Evolutionary conservation across 2,797 vertebrate species (phyloP).

Genomic region (Allenopithecus nigroviridis): DNA sequence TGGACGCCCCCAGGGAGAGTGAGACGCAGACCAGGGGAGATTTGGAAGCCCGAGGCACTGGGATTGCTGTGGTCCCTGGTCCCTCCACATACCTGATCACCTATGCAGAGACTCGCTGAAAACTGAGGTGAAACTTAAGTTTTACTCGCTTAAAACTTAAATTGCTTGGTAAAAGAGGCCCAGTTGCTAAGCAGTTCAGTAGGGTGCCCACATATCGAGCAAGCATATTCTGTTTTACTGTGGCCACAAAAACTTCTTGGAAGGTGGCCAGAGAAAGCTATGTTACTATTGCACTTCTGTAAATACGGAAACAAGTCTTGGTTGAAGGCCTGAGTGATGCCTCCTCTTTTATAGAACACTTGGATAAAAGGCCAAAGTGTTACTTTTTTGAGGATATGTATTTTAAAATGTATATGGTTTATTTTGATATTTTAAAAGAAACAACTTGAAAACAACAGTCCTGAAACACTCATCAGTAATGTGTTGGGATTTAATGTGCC

Average conservation of each 20-base stretch:
- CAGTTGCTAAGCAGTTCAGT: background rate
- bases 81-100: background rate
- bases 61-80: background rate
- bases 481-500: background rate
- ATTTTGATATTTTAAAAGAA: constrained; percentile 16
- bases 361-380: constrained; percentile 4
- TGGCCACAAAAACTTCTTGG: constrained; percentile 10
- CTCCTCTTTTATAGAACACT: background rate
- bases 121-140: background rate
- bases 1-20: background rate
- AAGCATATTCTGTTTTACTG: constrained; percentile 39
- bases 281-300: constrained; percentile 27
- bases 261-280: background rate
- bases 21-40: background rate
- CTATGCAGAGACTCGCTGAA: background rate
- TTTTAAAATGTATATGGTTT: constrained; percentile 37
- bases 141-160: background rate
- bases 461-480: background rate
- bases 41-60: background rate
- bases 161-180: constrained; percentile 8
- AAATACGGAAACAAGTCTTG: background rate
- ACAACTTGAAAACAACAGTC: background rate
- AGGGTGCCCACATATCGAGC: background rate
- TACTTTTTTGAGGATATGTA: background rate
- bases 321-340: background rate